Percentiles rank a stretch among this genome's conserved stretches.
phyloP scores from a whole-genome alignment of 2,797 vertebrate species.

The Tinamus major region DNA sequence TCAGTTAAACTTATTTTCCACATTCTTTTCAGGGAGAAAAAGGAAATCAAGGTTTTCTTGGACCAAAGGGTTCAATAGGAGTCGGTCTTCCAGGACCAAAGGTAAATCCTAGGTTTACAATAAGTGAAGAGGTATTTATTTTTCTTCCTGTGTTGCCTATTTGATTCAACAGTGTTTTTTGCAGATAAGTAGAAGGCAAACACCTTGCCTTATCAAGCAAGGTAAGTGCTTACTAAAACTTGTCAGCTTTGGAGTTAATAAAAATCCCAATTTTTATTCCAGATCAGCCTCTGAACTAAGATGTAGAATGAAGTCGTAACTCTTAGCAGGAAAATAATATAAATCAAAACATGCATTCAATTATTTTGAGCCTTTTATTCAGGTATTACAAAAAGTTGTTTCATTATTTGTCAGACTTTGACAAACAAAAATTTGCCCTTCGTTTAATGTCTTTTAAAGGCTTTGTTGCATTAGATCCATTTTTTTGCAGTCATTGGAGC shows the following conservation, averaged over 20 bases:
- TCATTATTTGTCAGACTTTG: background rate
- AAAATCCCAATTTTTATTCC: background rate
- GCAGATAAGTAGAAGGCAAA: background rate
- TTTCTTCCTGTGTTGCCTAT: background rate
- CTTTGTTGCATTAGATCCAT: background rate
- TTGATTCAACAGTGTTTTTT: background rate
- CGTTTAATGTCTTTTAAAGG: background rate
- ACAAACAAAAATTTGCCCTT: background rate
- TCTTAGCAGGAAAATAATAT: background rate
- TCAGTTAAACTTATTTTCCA: background rate
- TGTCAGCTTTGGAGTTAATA: background rate
- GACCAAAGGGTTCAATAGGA: constrained; percentile 83
- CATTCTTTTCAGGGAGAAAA: constrained; percentile 82
- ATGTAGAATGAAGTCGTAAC: background rate
- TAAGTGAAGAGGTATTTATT: background rate
- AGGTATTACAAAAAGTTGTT: background rate
- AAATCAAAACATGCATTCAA: background rate
- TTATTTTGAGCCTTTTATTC: background rate
- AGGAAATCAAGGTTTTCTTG: constrained; percentile 85
- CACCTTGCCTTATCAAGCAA: background rate
- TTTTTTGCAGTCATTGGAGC: background rate
- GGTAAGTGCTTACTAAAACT: background rate
- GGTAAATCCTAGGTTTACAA: constrained; percentile 70
- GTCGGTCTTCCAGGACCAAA: constrained; percentile 86
- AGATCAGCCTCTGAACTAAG: background rate